Evolutionary conservation across 2,888 invertebrate genomes (phyloP), one percentile per base, ranked within the genome.

Genomic region (Melinaea marsaeus): DNA sequence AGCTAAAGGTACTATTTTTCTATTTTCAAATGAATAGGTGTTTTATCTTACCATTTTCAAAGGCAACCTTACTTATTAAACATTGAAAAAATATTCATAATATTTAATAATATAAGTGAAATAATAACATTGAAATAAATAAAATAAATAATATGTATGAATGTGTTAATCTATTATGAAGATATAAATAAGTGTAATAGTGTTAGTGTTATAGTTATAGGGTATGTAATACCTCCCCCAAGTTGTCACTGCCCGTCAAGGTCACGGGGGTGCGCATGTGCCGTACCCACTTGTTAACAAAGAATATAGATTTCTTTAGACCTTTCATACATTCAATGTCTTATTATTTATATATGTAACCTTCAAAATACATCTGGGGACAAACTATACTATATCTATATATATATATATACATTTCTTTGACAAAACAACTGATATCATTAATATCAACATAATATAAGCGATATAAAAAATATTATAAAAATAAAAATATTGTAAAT

Each of bases 181-280:
- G 42, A 42, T 6, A 9, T 42, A 42, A 7, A 42, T 9, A 6
- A 9, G 42, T 42, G 32, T 51, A 11, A 32, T 51, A 11, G 51
- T 51, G 32, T 7, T n/a, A 51, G 32, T n/a, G n/a, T 51, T 32
- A 51, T 51, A 32, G n/a, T 32, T 22, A 42, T 42, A 9, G 47
- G 58, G 60, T 66, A 62, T 46, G 42, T 61, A 60, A 64, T 51
- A 66, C 64, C 59, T 68, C 71, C 70, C 70, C 66, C 59, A 74
- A 78, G 75, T 76, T 81, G 78, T 80, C 79, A 81, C 78, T 76
- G 78, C 72, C 75, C 76, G 72, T 81, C 86, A 88, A 88, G 87
- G 88, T 83, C 85, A 84, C 71, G 71, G 74, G 75, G 76, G 74
- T 77, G 86, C 87, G 87, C 86, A 87, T 87, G 87, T 86, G 86